Evolutionary conservation across 1,140 invertebrate species (phyloP), one percentile per base, ranked within the genome.

Genomic region (Drosophila insularis): DNA sequence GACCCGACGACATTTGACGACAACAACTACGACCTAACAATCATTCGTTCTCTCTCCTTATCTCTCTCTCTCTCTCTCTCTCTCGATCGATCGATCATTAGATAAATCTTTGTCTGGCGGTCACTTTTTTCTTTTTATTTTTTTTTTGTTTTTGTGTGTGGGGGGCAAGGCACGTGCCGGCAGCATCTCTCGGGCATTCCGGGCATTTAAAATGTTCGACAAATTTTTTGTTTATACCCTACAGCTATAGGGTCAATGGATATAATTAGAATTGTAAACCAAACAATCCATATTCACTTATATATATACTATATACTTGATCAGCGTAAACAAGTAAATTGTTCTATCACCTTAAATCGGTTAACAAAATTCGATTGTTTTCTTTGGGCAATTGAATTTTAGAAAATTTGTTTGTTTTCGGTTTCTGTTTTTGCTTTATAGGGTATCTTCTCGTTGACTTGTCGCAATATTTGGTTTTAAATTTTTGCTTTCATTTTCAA

Each of bases 401-500:
- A 2, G 32, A 35, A 27, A 27, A 27, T 5, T 5, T 37, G 10
- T 13, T 13, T 37, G 10, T 0, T 37, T 37, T 35, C 10, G 10
- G 2, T 10, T 35, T 37, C 11, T 4, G 1, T 35, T 35, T 0
- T 35, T 35, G 8, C 32, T 11, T 37, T 37, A 13, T 3, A 43
- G 43, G 8, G 43, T 46, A 46, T 46, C 43, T 17, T 17, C 14
- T 8, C 17, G 14, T 46, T 17, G 43, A 6, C 43, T 19, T 17
- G 2, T 19, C 17, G 14, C 14, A 27, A 27, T 46, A 8, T 46
- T 46, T 46, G 43, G 8, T 46, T 46, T 2, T 7, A 2, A 8
- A 46, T 46, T 46, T 46, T 66, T 63, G 67, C 75, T 78, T 74
- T 74, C 71, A 71, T 67, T 78, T 78, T 78, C 75, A 72, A 72